Base-by-base conservation (phyloP, 2,113 vertebrate genomes). In the Syngnathoides biaculeatus region DNA sequence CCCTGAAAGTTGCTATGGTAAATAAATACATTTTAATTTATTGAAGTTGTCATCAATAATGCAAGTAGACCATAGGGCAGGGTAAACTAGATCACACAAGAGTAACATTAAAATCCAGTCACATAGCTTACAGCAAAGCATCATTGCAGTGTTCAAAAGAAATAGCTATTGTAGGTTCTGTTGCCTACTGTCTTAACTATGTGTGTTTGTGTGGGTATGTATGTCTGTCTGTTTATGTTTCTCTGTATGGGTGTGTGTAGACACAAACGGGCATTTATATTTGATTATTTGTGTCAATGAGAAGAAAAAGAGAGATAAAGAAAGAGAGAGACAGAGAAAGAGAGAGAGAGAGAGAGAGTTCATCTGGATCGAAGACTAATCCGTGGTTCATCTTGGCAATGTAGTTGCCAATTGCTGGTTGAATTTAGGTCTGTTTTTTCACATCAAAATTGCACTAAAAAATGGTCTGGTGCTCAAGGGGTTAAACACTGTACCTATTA, bases 401-500 rank as follows among this genome's bases (percentile, higher is more conserved):
- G 12, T 17, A 48, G 45, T 30, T 30, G 26, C 35, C 42, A 50
- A 65, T 65, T 52, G 52, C 64, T 22, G 64, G 12, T 50, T 30
- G 64, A 65, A 50, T 38, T 52, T 53, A 20, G 59, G 47, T 50
- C 7, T 13, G 47, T 10, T 13, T 30, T 50, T 65, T 65, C 64
- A 53, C 19, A 22, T 35, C 20, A 19, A 65, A 50, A 30, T 65
- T 30, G 15, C 10, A 15, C 47, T 27, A 10, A 35, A 65, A 52
- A 65, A 52, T 45, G 26, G 61, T 26, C 38, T 17, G 20, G 20
- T 22, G 61, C 61, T 14, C 40, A 24, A 63, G 40, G 42, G 19
- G 61, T 63, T 63, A 45, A 42, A 62, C 73, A 65, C 64, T 75
- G 67, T 74, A 69, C 67, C 63, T 60, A 50, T 84, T 50, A 79